A percentile compares a stretch with the other conserved stretches of the same genome.
Conservation (phyloP, 2,888 invertebrate genomes). For the Gymnosoma rotundatum region DNA sequence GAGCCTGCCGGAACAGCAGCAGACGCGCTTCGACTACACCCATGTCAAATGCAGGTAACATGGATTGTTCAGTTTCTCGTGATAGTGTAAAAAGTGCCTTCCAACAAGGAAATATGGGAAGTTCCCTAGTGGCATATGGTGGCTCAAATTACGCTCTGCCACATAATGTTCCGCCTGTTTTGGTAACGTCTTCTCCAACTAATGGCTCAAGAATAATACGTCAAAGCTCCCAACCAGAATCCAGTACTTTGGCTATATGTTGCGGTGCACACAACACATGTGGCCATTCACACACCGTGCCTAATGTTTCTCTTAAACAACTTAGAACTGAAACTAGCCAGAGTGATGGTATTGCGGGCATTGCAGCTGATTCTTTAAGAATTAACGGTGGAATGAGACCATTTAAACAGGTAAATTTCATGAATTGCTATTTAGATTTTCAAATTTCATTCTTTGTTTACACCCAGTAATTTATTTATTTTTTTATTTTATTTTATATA, state of each 20-base stretch:
- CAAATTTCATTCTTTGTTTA: no score
- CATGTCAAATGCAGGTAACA: slow-evolving; percentile 86
- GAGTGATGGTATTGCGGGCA: slow-evolving; percentile 90
- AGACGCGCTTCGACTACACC: slow-evolving; percentile 92
- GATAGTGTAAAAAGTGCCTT: slow-evolving; percentile 90
- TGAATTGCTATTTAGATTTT: background rate
- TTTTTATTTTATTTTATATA: no score
- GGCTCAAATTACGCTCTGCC: slow-evolving; percentile 71
- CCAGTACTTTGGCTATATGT: slow-evolving; percentile 82
- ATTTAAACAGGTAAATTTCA: slow-evolving; percentile 91
- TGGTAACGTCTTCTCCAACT: slow-evolving; percentile 87
- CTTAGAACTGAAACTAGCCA: slow-evolving; percentile 88
- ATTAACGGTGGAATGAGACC: slow-evolving; percentile 98
- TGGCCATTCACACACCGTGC: slow-evolving; percentile 86
- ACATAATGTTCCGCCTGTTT: slow-evolving; percentile 85
- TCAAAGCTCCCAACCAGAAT: slow-evolving; percentile 83
- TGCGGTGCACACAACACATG: slow-evolving; percentile 85
- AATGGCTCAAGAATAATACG: slow-evolving; percentile 91
- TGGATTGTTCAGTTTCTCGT: slow-evolving; percentile 92
- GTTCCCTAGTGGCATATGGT: slow-evolving; percentile 77
- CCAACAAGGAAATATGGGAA: slow-evolving; percentile 82
- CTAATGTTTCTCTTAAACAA: slow-evolving; percentile 93
- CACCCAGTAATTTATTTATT: no score
- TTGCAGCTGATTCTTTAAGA: slow-evolving; percentile 96
- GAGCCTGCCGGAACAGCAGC: slow-evolving; percentile 87